Evolutionary conservation across 35 echinoderm and acorn worm genomes (phyloP), one percentile per base, ranked within the genome.

Genomic region (Heliocidaris tuberculata): DNA sequence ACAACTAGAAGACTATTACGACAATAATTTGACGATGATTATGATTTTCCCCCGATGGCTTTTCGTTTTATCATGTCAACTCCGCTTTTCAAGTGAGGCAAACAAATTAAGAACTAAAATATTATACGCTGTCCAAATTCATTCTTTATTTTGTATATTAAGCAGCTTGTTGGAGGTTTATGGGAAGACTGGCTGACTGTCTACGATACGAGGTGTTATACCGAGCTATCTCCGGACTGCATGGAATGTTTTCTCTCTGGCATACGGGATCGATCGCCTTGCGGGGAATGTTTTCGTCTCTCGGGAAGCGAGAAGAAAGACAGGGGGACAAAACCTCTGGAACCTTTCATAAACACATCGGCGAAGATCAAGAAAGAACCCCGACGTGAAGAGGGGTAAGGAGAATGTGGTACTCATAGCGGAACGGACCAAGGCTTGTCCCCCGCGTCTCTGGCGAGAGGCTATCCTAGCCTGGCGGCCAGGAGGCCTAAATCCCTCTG

Each of bases 221-320:
- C 87, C 31, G 11, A 89, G 31, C 91, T 93, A 93, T 93, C 31
- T 48, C 91, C 9, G n/a, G 91, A 49, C 48, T 59, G 47, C 13
- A 59, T 52, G 91, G 91, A 93, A 93, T 93, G 91, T 93, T 93
- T 93, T 93, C 91, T 93, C 91, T 93, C 50, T 48, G 16, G 50
- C 91, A 93, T 93, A 59, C 91, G 47, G 91, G 91, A 93, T 93
- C 91, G 91, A 93, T 93, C 91, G 91, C 50, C 48, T 31, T 49
- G 91, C 47, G 31, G 91, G 50, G 91, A 93, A 93, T 93, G 50
- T 93, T 93, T 93, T 93, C 87, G 47, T 48, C 91, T 93, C 50
- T 93, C 91, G 91, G 29, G 91, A 93, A 27, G 48, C 9, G 50
- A 93, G 48, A 93, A 93, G 50, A 93, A 48, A 89, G 87, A 89